These are phyloP conservation scores for Otolemur garnettii DNA, from an alignment of 2,113 vertebrate genomes.

Conservation along the genomic window DNA sequence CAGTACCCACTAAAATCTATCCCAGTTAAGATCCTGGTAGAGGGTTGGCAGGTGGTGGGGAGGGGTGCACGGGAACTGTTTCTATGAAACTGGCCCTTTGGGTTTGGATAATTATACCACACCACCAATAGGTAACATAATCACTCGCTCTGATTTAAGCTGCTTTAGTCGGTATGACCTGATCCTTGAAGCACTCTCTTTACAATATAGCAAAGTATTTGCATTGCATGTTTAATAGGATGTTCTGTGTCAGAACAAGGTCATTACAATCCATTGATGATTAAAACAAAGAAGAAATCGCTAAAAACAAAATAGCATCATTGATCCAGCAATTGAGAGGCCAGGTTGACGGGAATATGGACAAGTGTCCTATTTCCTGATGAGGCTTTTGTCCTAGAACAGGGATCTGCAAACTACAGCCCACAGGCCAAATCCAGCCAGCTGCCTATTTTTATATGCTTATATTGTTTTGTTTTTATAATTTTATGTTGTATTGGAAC, in stretches of 20 bases:
- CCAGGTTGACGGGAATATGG: neutral
- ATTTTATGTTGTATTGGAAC: slow-evolving; percentile 46
- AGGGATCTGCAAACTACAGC: slow-evolving; percentile 16
- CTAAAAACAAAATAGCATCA: slow-evolving; percentile 16
- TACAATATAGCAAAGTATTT: slow-evolving; percentile 30
- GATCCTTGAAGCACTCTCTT: neutral
- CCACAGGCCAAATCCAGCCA: slow-evolving; percentile 3
- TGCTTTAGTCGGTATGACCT: neutral
- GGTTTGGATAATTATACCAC: neutral
- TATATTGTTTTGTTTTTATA: neutral
- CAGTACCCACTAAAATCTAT: neutral
- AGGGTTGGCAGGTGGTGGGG: neutral
- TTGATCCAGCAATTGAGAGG: slow-evolving; percentile 31
- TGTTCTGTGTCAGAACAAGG: neutral
- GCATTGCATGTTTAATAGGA: slow-evolving; percentile 7
- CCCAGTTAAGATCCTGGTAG: neutral
- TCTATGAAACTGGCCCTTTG: slow-evolving; percentile 17
- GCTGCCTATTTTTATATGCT: slow-evolving; percentile 42
- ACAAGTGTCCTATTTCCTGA: slow-evolving; percentile 12
- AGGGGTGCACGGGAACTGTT: neutral
- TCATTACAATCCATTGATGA: neutral
- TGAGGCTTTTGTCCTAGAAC: slow-evolving; percentile 9
- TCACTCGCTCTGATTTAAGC: neutral
- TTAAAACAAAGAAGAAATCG: slow-evolving; percentile 17
- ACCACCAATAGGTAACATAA: neutral